Evolutionary conservation across 64 coral and sea anemone species (phyloP), one percentile per base, ranked within the genome.

Genomic region (Montipora cactus): DNA sequence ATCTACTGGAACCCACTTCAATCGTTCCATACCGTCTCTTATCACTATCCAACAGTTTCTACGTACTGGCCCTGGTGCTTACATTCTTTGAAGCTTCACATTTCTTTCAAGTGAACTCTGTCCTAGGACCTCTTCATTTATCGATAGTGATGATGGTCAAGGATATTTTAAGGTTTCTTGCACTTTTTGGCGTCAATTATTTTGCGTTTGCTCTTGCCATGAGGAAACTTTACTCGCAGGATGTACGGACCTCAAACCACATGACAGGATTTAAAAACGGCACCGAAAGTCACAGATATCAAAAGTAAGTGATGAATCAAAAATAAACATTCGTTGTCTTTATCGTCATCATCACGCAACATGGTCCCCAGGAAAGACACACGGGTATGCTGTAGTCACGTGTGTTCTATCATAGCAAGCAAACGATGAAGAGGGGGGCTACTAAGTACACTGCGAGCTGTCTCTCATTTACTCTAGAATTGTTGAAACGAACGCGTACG

Each of bases 141-240:
- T 96, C 95, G 8, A 46, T 96, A 16, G 79, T 93, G 59, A 96
- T 82, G 74, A 96, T 96, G 95, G 64, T 83, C 3, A 91, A 55
- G 46, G 95, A 96, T 44, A 70, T 96, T 47, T 3, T 96, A 13
- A 93, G 92, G 59, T 96, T 96, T 87, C 70, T 96, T 20, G 6
- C 81, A 1, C 61, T 96, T 10, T 96, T 93, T 51, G 5, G 58
- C 19, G 18, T 96, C 45, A 79, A 83, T 48, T 47, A 61, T 18
- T 48, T 81, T 75, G 84, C 90, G 8, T 96, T 96, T 62, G 85
- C 76, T 11, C 46, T 96, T 22, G 84, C 89, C 0, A 47, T 96
- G 86, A 96, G 74, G 58, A 96, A 93, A 81, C 79, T 96, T 15
- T 96, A 96, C 67, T 96, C 95, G 12, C 90, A 89, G 79, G 89